Evolutionary conservation across 2,113 vertebrate genomes (phyloP).

Genomic region (Theristicus caerulescens): DNA sequence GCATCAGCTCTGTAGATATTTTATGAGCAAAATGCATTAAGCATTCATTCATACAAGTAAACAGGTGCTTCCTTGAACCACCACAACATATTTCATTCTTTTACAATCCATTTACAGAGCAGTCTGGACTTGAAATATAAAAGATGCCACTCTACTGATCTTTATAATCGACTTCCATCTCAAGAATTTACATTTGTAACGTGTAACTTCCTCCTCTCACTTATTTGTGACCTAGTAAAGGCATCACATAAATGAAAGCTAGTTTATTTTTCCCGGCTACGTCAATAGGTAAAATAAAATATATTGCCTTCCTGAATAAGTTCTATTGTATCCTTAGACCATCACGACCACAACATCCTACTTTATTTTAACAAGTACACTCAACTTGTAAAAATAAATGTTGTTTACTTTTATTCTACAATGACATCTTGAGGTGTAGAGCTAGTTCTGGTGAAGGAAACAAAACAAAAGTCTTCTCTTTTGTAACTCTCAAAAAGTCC

Average conservation of each 20-base stretch:
- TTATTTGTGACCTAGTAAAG: not conserved
- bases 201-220: not conserved
- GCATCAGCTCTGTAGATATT: not conserved
- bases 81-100: not conserved
- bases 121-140: not conserved
- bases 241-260: not conserved
- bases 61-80: not conserved
- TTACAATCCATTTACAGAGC: not conserved
- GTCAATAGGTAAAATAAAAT: not conserved
- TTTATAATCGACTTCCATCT: not conserved
- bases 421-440: not conserved
- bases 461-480: not conserved
- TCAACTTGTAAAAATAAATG: not conserved
- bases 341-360: not conserved
- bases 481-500: not conserved
- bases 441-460: not conserved
- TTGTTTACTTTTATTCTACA: not conserved
- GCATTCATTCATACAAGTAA: not conserved
- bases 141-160: not conserved
- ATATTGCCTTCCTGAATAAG: not conserved
- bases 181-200: not conserved
- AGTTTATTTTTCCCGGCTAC: not conserved
- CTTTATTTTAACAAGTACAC: not conserved
- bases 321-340: not conserved
- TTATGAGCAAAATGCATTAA: not conserved